Base-by-base conservation (phyloP, 2,113 vertebrate genomes). In the Xiphophorus hellerii region DNA sequence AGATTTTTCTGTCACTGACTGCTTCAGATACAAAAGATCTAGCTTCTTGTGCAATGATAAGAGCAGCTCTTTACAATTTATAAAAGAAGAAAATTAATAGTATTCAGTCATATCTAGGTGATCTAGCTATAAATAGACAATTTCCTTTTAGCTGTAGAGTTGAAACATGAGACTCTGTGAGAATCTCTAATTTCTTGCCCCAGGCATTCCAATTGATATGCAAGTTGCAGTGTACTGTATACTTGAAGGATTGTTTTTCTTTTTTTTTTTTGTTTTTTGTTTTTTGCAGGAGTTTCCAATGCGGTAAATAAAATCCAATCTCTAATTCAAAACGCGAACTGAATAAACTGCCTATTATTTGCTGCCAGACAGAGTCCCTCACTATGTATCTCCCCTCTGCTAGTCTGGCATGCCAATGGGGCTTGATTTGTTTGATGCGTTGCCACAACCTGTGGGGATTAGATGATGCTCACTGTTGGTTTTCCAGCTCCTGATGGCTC, bases 371-470 rank as follows among this genome's bases (percentile, higher is more conserved):
- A 82, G 82, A 89, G 83, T 69, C 67, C 74, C 80, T 86, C 86
- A 85, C 76, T 82, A 78, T 69, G 69, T 82, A 77, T 85, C 80
- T 86, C 79, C 84, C 83, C 70, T 88, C 78, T 85, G 86, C 89
- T 82, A 89, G 83, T 85, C 73, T 84, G 80, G 71, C 85, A 80
- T 78, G 85, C 84, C 88, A 90, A 77, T 78, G 71, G 80, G 78
- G 73, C 64, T 83, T 90, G 82, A 86, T 91, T 88, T 90, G 87
- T 93, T 93, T 94, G 92, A 94, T 92, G 87, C 82, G 68, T 69
- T 90, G 86, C 90, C 90, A 93, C 88, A 90, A 91, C 90, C 83
- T 84, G 85, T 90, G 73, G 91, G 89, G 87, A 91, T 92, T 91
- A 92, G 89, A 90, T 65, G 85, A 86, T 89, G 87, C 84, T 90